phyloP scores from a whole-genome alignment of 2,113 vertebrate genomes.

The Notothenia coriiceps region DNA sequence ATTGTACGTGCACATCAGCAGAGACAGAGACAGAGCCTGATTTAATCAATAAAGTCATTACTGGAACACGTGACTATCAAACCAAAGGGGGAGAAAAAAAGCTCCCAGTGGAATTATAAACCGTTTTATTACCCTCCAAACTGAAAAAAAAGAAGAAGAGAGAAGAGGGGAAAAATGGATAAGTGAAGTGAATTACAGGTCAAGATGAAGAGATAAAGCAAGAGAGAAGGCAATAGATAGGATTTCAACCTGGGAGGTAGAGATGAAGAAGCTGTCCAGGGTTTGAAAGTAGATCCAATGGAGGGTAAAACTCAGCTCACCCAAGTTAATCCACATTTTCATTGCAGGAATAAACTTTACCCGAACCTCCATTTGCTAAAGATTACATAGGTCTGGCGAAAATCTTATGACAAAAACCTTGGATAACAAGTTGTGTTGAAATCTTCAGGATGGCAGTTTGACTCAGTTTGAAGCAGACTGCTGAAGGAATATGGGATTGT shows the following conservation, averaged over 20 bases:
- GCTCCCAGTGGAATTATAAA: conserved; percentile 11
- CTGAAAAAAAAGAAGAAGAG: neutral
- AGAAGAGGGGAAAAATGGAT: neutral
- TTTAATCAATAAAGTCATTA: conserved; percentile 55
- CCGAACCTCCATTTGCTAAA: neutral
- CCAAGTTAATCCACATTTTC: conserved; percentile 33
- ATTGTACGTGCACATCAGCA: conserved; percentile 12
- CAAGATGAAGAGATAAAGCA: conserved; percentile 1
- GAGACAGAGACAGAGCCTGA: conserved; percentile 20
- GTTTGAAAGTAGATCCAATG: neutral
- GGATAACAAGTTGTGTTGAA: neutral
- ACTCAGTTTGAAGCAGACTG: no score
- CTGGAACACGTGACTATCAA: conserved; percentile 44
- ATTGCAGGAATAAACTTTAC: conserved; percentile 28
- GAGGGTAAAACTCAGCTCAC: conserved; percentile 7
- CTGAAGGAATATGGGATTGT: no score
- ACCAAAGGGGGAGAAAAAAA: neutral
- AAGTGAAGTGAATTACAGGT: neutral
- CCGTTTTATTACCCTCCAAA: conserved; percentile 8
- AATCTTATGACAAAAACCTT: neutral
- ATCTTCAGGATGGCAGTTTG: neutral
- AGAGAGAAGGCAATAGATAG: conserved; percentile 2
- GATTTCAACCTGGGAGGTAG: neutral
- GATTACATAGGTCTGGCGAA: neutral
- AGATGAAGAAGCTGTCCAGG: neutral